These are phyloP conservation scores for Wiebesia pumilae DNA, from an alignment of 1,140 invertebrate genomes.

Conservation along the genomic window DNA sequence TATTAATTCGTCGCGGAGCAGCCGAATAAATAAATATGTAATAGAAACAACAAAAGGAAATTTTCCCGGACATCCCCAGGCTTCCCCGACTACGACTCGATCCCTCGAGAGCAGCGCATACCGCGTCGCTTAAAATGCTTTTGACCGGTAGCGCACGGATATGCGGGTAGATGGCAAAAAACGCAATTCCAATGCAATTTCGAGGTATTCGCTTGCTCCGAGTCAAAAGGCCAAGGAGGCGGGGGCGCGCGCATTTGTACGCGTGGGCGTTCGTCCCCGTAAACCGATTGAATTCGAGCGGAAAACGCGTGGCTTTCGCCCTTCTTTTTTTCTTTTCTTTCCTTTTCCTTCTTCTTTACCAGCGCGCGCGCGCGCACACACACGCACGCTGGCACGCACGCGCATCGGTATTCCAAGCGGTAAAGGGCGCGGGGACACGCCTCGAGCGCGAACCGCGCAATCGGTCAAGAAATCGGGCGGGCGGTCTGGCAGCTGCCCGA, in stretches of 20 bases:
- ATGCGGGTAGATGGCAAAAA: neutral
- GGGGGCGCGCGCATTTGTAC: neutral
- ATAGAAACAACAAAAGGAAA: neutral
- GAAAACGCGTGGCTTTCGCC: neutral
- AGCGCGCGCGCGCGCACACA: no score
- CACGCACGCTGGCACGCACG: neutral
- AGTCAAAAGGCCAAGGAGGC: neutral
- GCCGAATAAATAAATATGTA: neutral
- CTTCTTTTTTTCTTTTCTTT: neutral
- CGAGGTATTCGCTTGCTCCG: neutral
- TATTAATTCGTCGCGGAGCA: neutral
- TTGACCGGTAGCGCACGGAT: neutral
- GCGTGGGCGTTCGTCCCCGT: no score
- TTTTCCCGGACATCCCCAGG: neutral
- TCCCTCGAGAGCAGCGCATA: neutral
- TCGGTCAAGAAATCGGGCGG: conserved; percentile 14
- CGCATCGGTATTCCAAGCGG: neutral
- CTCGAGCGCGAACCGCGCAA: neutral
- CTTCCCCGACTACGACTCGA: neutral
- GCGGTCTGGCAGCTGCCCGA: conserved; percentile 4
- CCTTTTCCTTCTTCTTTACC: no score
- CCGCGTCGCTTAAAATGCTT: neutral
- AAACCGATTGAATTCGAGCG: neutral
- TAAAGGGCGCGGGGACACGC: neutral
- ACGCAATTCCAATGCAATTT: neutral